phyloP scores from a whole-genome alignment of 2,888 invertebrate genomes.

The Eupithecia vulgata region DNA sequence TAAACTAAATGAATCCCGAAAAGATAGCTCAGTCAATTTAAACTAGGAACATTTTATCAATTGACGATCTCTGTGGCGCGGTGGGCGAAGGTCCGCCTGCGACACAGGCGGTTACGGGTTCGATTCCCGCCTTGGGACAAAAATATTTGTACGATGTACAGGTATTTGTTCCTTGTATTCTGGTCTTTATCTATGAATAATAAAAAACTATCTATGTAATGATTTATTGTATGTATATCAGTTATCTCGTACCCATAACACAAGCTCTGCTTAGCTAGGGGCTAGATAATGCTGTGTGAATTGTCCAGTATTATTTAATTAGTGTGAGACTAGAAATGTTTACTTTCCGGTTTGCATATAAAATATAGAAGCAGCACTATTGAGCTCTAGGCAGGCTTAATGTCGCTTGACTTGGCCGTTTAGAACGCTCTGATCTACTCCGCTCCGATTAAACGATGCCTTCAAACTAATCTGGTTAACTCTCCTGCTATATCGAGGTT shows the following conservation, averaged over 20 bases:
- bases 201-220: too few relatives aligned
- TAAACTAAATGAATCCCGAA: not conserved
- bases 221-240: too few relatives aligned
- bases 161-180: too few relatives aligned
- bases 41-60: not conserved
- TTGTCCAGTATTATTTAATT: too few relatives aligned
- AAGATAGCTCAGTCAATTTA: not conserved
- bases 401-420: conserved; percentile 55
- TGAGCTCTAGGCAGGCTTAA: not conserved
- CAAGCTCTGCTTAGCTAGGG: too few relatives aligned
- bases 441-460: conserved; percentile 53
- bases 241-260: too few relatives aligned
- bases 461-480: conserved; percentile 41
- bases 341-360: not conserved
- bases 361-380: not conserved
- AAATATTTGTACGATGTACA: too few relatives aligned
- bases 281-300: too few relatives aligned
- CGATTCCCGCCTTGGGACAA: too few relatives aligned
- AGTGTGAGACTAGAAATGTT: not conserved
- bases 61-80: not conserved
- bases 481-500: conserved; percentile 34
- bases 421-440: conserved; percentile 60
- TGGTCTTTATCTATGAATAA: too few relatives aligned
- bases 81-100: not conserved
- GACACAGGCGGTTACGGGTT: too few relatives aligned